phyloP scores from a whole-genome alignment of 2,113 vertebrate species.

The Hydropotes inermis region DNA sequence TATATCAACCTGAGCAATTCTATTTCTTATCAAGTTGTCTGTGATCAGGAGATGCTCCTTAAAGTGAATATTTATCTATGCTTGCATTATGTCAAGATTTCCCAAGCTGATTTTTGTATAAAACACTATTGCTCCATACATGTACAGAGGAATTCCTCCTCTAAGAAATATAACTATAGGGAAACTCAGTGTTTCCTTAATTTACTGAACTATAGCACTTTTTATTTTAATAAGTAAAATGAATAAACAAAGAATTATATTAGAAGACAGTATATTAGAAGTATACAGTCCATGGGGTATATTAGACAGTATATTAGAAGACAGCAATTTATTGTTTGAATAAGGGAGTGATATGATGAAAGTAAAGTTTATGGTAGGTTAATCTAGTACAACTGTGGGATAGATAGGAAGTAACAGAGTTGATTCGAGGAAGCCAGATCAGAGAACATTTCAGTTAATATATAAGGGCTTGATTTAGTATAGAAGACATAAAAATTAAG shows the following conservation, averaged over 20 bases:
- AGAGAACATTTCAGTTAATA: neutral
- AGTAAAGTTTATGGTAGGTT: neutral
- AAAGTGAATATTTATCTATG: neutral
- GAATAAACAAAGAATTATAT: neutral
- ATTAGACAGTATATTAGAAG: neutral
- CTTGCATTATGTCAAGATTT: neutral
- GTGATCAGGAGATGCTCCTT: neutral
- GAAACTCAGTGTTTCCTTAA: neutral
- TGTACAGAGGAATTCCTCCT: neutral
- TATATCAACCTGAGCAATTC: neutral
- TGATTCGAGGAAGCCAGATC: neutral
- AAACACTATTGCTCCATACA: neutral
- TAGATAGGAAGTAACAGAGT: neutral
- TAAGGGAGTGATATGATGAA: neutral
- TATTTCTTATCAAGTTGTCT: neutral
- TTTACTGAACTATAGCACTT: neutral
- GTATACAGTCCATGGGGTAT: too few species aligned
- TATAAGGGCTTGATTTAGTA: neutral
- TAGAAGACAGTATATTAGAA: neutral
- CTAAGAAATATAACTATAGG: neutral
- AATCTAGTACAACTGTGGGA: neutral
- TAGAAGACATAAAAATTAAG: conserved; percentile 7
- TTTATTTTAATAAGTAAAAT: conserved; percentile 34
- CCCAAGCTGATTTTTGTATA: neutral
- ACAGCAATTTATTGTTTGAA: conserved; percentile 23